Conservation (phyloP, 2,888 invertebrate species). For the Microplitis manilae region DNA sequence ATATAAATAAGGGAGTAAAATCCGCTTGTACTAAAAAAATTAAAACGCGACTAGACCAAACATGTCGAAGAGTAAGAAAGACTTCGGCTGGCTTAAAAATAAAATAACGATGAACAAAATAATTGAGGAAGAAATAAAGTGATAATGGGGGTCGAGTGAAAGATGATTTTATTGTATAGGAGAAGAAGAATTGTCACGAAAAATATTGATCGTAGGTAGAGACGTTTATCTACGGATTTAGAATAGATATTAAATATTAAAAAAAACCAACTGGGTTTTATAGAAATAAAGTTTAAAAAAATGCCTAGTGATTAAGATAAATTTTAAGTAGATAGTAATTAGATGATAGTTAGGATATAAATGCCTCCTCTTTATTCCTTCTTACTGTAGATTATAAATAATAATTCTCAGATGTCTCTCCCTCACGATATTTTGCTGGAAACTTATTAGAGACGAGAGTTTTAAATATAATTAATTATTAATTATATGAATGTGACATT, state of each 20-base stretch:
- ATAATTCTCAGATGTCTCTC: conserved; percentile 17
- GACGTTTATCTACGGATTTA: conserved; percentile 32
- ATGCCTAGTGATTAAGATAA: conserved; percentile 58
- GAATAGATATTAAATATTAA: conserved; percentile 29
- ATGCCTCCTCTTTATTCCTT: conserved; percentile 55
- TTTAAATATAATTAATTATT: not conserved
- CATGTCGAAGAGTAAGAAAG: conserved; percentile 43
- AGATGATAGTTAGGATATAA: conserved; percentile 64
- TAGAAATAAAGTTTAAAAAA: conserved; percentile 45
- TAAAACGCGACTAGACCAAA: conserved; percentile 66
- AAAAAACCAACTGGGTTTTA: conserved; percentile 45
- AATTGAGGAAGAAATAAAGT: conserved; percentile 17
- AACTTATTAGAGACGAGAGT: not conserved
- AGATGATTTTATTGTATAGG: conserved; percentile 40
- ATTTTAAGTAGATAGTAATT: conserved; percentile 59
- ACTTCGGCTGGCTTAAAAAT: conserved; percentile 23
- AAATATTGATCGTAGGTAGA: conserved; percentile 34
- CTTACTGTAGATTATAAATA: not conserved
- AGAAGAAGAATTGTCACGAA: conserved; percentile 20
- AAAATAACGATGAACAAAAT: conserved; percentile 22
- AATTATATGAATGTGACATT: conserved; percentile 1
- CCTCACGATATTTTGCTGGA: conserved; percentile 38
- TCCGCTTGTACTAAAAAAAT: conserved; percentile 53
- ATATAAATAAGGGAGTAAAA: conserved; percentile 55
- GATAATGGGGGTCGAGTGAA: conserved; percentile 4